Percentiles rank a stretch among this genome's conserved stretches.
Conservation (phyloP, 2,888 invertebrate genomes). For the Spodoptera exigua region DNA sequence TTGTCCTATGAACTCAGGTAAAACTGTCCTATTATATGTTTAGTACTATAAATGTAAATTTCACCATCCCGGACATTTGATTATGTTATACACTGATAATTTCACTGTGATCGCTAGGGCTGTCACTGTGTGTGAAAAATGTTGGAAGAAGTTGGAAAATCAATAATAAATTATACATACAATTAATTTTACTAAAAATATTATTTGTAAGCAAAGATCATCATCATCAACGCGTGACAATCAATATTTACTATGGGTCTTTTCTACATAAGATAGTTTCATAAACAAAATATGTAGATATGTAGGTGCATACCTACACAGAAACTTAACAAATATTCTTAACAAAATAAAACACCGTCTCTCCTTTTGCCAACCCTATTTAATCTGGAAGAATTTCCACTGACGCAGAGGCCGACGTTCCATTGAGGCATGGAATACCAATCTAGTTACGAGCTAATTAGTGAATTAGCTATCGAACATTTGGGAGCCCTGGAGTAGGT, state of each 20-base stretch:
- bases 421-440: conserved; percentile 24
- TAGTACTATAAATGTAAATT: conserved; percentile 50
- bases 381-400: conserved; percentile 60
- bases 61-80: conserved; percentile 57
- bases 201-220: conserved; percentile 3
- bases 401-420: conserved; percentile 37
- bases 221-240: conserved; percentile 29
- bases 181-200: not conserved
- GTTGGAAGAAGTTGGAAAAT: not conserved
- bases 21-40: conserved; percentile 49
- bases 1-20: conserved; percentile 17
- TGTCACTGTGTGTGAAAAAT: conserved; percentile 12
- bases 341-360: conserved; percentile 45
- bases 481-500: conserved; percentile 60
- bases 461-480: conserved; percentile 5
- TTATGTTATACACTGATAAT: conserved; percentile 56
- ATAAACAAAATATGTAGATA: too few relatives aligned
- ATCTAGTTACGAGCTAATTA: conserved; percentile 51
- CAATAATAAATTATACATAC: not conserved
- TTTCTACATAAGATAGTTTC: too few relatives aligned
- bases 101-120: conserved; percentile 57
- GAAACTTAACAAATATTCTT: conserved; percentile 43
- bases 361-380: conserved; percentile 51
- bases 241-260: too few relatives aligned
- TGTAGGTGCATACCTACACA: conserved; percentile 27